Conservation (phyloP, 2,113 vertebrate genomes). For the Nestor notabilis region DNA sequence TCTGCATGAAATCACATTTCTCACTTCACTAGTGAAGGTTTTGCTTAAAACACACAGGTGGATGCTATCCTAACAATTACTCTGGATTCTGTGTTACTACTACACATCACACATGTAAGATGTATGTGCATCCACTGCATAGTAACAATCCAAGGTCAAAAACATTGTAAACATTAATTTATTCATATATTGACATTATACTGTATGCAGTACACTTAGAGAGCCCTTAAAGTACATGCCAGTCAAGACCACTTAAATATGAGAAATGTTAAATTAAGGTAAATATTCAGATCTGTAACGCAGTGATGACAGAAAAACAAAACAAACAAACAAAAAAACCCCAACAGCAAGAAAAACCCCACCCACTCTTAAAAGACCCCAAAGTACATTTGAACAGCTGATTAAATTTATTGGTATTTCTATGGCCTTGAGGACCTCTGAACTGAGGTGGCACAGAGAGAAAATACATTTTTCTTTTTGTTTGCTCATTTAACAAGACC, state of each 20-base stretch:
- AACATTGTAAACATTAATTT: not conserved
- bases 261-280: not conserved
- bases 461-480: not conserved
- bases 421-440: not conserved
- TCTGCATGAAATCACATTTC: not conserved
- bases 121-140: not conserved
- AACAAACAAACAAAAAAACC: not conserved
- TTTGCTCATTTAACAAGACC: not conserved
- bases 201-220: not conserved
- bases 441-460: not conserved
- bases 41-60: not conserved
- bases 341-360: not conserved
- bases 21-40: not conserved
- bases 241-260: not conserved
- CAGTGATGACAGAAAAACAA: not conserved
- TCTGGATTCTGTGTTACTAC: not conserved
- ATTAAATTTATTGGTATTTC: not conserved
- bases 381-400: not conserved
- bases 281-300: accelerated
- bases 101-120: not conserved
- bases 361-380: not conserved
- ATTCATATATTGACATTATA: not conserved
- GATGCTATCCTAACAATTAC: not conserved
- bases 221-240: not conserved
- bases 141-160: not conserved